phyloP scores from a whole-genome alignment of 1,140 invertebrate genomes.

The Yoshiicerus persimilis region DNA sequence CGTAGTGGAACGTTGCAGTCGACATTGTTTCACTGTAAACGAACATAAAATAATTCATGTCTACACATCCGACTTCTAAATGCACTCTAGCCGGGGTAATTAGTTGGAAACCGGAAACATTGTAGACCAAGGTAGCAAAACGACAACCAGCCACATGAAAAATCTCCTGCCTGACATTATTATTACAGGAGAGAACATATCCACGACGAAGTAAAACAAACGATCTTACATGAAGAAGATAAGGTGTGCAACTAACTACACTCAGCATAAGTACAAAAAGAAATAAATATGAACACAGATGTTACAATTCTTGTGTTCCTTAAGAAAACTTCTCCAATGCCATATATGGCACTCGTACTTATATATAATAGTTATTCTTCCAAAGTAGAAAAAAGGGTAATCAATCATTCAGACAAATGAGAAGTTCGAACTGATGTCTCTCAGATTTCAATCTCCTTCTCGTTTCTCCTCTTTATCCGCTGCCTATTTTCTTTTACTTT shows the following conservation, averaged over 20 bases:
- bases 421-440: constrained; percentile 8
- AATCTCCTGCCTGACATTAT: neutral
- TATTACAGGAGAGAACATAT: neutral
- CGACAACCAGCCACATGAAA: neutral
- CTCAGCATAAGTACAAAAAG: neutral
- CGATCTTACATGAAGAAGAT: neutral
- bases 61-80: neutral
- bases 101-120: neutral
- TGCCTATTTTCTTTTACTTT: neutral
- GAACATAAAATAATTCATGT: constrained; percentile 60
- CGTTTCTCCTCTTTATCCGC: neutral
- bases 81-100: neutral
- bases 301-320: neutral
- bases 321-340: neutral
- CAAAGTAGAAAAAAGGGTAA: neutral
- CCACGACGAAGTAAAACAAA: neutral
- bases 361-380: neutral
- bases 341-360: neutral
- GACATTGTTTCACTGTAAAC: constrained; percentile 79
- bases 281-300: neutral
- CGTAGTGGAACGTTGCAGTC: constrained; percentile 86
- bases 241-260: neutral
- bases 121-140: neutral
- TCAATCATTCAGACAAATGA: constrained; percentile 20
- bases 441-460: constrained; percentile 9